Base-by-base conservation (phyloP, 53 echinoderm and acorn worm genomes). In the Glandiceps talaboti region DNA sequence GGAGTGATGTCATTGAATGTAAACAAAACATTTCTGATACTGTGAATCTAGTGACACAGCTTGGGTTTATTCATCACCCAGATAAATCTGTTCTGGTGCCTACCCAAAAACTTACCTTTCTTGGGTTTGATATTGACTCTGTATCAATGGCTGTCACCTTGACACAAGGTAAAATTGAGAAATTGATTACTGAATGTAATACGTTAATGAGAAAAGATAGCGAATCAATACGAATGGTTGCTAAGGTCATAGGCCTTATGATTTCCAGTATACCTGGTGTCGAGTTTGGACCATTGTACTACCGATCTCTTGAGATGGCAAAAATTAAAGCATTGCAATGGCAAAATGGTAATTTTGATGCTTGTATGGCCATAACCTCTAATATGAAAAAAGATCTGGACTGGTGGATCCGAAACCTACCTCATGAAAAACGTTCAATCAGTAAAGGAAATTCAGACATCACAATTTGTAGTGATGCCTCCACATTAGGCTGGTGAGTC, bases 211-310 rank as follows among this genome's bases (percentile, higher is more conserved):
- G 14, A 85, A 80, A 76, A 25, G n/a, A n/a, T n/a, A n/a, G n/a
- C n/a, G n/a, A n/a, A n/a, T n/a, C n/a, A n/a, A n/a, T n/a, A n/a
- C n/a, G 85, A 33, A 29, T 28, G 32, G 81, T 85, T 28, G 85
- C 85, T 29, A 85, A 80, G 31, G 33, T 85, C 72, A 81, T 85
- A 33, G 85, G 80, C n/a, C n/a, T n/a, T n/a, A n/a, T n/a, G n/a
- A n/a, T n/a, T n/a, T n/a, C n/a, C n/a, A n/a, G n/a, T n/a, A n/a
- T n/a, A n/a, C n/a, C n/a, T n/a, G n/a, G n/a, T n/a, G n/a, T n/a
- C n/a, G n/a, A n/a, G n/a, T n/a, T n/a, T n/a, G n/a, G n/a, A n/a
- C n/a, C n/a, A n/a, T n/a, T n/a, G n/a, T n/a, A n/a, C n/a, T n/a
- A n/a, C n/a, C n/a, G n/a, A n/a, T n/a, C n/a, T n/a, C n/a, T n/a